Conservation (phyloP, 2,113 vertebrate genomes). For the Cynoglossus semilaevis region DNA sequence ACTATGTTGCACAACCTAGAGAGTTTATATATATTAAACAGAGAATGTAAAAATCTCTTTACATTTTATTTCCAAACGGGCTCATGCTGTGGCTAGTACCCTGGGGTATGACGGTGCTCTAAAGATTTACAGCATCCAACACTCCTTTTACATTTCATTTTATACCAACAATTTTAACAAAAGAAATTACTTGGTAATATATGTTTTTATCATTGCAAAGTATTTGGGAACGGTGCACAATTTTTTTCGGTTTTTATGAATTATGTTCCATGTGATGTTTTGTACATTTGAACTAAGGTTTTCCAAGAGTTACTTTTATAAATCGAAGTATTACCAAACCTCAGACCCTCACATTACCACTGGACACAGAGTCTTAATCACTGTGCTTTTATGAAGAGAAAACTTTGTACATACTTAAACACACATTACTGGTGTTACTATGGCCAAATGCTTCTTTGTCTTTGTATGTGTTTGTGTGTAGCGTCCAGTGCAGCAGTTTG, state of each 20-base stretch:
- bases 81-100: constrained; percentile 33
- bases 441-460: constrained; percentile 48
- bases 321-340: constrained; percentile 44
- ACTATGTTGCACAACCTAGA: constrained; percentile 56
- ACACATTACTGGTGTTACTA: constrained; percentile 27
- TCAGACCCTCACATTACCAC: constrained; percentile 37
- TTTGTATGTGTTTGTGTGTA: constrained; percentile 38
- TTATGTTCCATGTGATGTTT: constrained; percentile 66
- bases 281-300: constrained; percentile 60
- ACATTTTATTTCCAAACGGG: constrained; percentile 48
- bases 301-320: constrained; percentile 59
- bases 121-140: constrained; percentile 34
- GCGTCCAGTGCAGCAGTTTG: constrained; percentile 15
- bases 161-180: constrained; percentile 38
- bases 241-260: constrained; percentile 48
- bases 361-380: constrained; percentile 64
- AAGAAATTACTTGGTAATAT: constrained; percentile 40
- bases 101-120: constrained; percentile 20
- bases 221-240: constrained; percentile 59
- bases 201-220: constrained; percentile 65
- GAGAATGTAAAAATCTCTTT: constrained; percentile 48
- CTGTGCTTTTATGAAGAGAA: constrained; percentile 71
- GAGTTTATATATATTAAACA: constrained; percentile 46
- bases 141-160: constrained; percentile 36
- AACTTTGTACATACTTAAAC: constrained; percentile 39